Evolutionary conservation across 37 sponge, comb jelly and placozoan genomes (phyloP), one percentile per base, ranked within the genome.

Genomic region (Agelas oroides): DNA sequence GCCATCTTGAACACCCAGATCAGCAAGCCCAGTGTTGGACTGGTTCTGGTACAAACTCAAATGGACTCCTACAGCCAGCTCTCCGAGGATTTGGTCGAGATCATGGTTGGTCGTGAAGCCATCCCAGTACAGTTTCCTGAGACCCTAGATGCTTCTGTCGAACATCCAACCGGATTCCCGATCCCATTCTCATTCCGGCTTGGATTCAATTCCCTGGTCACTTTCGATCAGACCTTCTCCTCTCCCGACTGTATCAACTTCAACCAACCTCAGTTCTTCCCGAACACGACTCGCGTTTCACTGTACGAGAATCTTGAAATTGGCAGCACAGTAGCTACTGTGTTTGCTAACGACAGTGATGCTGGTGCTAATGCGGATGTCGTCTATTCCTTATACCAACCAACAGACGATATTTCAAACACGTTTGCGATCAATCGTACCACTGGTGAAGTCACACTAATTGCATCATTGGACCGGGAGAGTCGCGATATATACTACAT

Each of bases 341-440:
- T 91, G 53, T 81, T 86, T 81, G 92, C 92, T 35, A 92, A 84
- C 30, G 89, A 93, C 78, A 86, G 68, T 73, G 92, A 92, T 71
- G 71, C 87, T 46, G 88, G 79, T 1, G 54, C 35, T 0, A 87
- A 87, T 73, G 85, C 84, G 3, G 46, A 38, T 21, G 68, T 83
- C n/a, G 16, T 13, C 17, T 86, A 86, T 40, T 70, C 30, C 53
- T 76, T 85, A 6, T 66, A 78, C 46, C 36, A 61, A 36, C 34
- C 40, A 8, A 23, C 77, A 3, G 25, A 23, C 30, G 80, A 66
- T 11, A 83, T 79, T 28, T 21, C 53, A 16, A 71, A 55, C 23
- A 56, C 85, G 0, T 93, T 93, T 59, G 32, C 24, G 15, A 78
- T 93, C 69, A 78, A 89, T 46, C 54, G 61, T 35, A 68, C 64